Evolutionary conservation across 2,888 invertebrate species (phyloP).

Genomic region (Eilema sororculum): DNA sequence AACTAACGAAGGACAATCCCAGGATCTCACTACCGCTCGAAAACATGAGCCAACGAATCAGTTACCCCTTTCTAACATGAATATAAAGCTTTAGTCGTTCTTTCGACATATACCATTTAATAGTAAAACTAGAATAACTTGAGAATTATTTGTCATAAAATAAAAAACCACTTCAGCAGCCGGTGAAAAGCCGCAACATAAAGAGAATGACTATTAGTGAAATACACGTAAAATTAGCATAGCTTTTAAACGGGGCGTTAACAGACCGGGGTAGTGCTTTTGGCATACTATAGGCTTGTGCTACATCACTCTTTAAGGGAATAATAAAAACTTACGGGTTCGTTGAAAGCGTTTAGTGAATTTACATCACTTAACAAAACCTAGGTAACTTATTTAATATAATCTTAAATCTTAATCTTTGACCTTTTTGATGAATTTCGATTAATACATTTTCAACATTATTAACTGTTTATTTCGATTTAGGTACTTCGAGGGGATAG

Average conservation of each 20-base stretch:
- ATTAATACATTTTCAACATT: no score
- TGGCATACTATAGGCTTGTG: slow-evolving; percentile 35
- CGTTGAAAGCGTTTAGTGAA: slow-evolving; percentile 34
- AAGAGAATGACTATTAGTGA: slow-evolving; percentile 46
- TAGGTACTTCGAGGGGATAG: no score
- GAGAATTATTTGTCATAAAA: slow-evolving; percentile 11
- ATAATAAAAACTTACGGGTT: slow-evolving; percentile 37
- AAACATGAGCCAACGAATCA: neutral
- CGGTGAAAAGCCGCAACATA: slow-evolving; percentile 18
- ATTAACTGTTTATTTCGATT: no score
- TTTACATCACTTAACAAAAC: slow-evolving; percentile 17
- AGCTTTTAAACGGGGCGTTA: slow-evolving; percentile 69
- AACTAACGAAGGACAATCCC: neutral
- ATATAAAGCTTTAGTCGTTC: neutral
- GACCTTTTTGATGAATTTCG: no score
- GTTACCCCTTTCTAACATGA: no score
- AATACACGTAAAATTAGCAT: slow-evolving; percentile 69
- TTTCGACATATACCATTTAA: neutral
- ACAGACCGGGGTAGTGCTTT: slow-evolving; percentile 36
- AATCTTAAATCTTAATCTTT: neutral
- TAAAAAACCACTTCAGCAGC: slow-evolving; percentile 18
- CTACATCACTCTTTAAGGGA: slow-evolving; percentile 40
- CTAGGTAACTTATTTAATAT: neutral
- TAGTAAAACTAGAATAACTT: neutral
- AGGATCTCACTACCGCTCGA: neutral